These are phyloP conservation scores for Manacus vitellinus DNA, from an alignment of 2,113 vertebrate genomes.

Conservation along the genomic window DNA sequence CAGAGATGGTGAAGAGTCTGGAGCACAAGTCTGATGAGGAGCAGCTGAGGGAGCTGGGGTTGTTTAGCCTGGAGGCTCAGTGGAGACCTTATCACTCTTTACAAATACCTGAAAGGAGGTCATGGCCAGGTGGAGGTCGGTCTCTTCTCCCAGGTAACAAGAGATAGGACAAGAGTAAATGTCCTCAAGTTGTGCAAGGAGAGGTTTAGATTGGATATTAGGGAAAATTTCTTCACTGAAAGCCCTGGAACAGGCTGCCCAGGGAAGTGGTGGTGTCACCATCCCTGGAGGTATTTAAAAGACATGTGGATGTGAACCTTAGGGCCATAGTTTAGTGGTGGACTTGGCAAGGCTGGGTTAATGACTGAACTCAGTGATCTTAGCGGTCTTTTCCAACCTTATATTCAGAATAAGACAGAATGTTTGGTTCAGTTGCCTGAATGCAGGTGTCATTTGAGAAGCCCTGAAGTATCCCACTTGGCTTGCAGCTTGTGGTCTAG, in stretches of 20 bases:
- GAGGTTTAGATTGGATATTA: neutral
- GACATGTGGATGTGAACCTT: neutral
- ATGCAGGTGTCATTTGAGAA: neutral
- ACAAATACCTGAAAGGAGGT: neutral
- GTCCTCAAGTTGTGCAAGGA: neutral
- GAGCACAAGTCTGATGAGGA: neutral
- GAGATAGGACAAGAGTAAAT: neutral
- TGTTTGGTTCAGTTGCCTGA: neutral
- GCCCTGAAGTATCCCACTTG: neutral
- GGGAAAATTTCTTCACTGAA: neutral
- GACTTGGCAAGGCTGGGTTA: neutral
- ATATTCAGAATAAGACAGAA: neutral
- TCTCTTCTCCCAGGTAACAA: neutral
- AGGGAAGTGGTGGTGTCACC: neutral
- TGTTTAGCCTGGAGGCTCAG: neutral
- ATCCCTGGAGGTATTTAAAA: neutral
- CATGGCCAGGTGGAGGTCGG: neutral
- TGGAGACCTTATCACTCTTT: too few relatives aligned
- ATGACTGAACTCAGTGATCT: fast-evolving
- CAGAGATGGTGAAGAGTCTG: neutral
- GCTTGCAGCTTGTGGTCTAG: neutral
- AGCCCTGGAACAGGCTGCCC: neutral
- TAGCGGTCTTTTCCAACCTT: neutral
- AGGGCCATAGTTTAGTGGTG: neutral
- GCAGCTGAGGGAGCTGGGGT: neutral